Evolutionary conservation across 1,140 invertebrate species (phyloP).

Genomic region (Neodiprion lecontei): DNA sequence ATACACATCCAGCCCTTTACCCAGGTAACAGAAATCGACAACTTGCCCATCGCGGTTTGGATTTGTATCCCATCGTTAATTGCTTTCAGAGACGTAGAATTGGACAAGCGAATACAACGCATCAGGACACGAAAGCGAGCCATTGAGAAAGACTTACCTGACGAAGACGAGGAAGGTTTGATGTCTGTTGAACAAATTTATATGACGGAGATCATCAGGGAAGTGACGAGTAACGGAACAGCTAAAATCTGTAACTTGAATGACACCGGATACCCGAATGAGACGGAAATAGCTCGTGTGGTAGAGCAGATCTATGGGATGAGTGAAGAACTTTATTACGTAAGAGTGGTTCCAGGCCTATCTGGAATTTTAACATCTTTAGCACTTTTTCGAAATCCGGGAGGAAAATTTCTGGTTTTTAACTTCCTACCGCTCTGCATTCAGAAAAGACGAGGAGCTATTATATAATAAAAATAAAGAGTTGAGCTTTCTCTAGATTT

Average conservation of each 20-base stretch:
- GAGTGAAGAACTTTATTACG: conserved; percentile 61
- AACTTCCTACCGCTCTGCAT: no score
- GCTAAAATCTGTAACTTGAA: conserved; percentile 27
- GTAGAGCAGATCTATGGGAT: conserved; percentile 60
- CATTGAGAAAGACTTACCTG: conserved; percentile 22
- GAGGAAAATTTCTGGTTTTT: no score
- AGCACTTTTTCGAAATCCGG: no score
- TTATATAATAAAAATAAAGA: no score
- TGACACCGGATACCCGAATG: conserved; percentile 27
- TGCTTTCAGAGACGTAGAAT: conserved; percentile 44
- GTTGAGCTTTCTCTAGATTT: no score
- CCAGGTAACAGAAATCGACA: conserved; percentile 61
- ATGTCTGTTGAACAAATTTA: conserved; percentile 52
- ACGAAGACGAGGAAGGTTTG: conserved; percentile 39
- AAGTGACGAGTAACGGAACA: conserved; percentile 56
- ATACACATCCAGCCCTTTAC: conserved; percentile 67
- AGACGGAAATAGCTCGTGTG: conserved; percentile 56
- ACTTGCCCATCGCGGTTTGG: no score
- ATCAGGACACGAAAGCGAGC: conserved; percentile 34
- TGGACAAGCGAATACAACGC: conserved; percentile 41
- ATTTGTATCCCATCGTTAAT: not conserved
- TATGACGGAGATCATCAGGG: conserved; percentile 58
- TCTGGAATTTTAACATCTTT: not conserved
- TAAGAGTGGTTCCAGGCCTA: conserved; percentile 40
- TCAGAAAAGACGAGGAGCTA: no score